A percentile compares a stretch with the other conserved stretches of the same genome.
phyloP scores from a whole-genome alignment of 2,113 vertebrate species.

The Mugil cephalus region DNA sequence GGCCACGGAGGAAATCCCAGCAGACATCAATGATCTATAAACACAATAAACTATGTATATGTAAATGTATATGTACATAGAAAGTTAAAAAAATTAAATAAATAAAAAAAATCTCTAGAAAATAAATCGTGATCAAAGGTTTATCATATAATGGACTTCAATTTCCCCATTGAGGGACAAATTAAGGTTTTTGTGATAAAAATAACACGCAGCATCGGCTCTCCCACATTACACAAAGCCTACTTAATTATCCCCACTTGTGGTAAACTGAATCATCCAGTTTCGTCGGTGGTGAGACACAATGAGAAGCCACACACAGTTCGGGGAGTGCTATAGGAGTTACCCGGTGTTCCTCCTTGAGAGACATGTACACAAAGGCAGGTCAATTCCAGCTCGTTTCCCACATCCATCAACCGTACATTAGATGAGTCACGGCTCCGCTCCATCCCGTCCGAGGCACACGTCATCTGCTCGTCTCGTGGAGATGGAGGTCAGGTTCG shows the following conservation, averaged over 20 bases:
- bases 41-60: no score
- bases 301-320: no score
- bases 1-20: no score
- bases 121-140: no score
- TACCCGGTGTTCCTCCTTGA: neutral
- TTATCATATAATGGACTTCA: no score
- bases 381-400: constrained; percentile 10
- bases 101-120: no score
- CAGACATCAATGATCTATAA: no score
- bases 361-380: neutral
- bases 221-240: neutral
- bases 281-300: neutral
- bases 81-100: no score
- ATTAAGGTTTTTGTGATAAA: no score
- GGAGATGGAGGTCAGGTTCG: neutral
- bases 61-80: no score
- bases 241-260: neutral
- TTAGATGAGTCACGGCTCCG: constrained; percentile 50
- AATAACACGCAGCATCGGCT: neutral
- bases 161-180: no score
- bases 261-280: neutral
- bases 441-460: constrained; percentile 6
- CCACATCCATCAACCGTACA: constrained; percentile 47
- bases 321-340: no score
- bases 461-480: constrained; percentile 17